phyloP scores from a whole-genome alignment of 2,888 invertebrate species.

The Drosophila borborema region DNA sequence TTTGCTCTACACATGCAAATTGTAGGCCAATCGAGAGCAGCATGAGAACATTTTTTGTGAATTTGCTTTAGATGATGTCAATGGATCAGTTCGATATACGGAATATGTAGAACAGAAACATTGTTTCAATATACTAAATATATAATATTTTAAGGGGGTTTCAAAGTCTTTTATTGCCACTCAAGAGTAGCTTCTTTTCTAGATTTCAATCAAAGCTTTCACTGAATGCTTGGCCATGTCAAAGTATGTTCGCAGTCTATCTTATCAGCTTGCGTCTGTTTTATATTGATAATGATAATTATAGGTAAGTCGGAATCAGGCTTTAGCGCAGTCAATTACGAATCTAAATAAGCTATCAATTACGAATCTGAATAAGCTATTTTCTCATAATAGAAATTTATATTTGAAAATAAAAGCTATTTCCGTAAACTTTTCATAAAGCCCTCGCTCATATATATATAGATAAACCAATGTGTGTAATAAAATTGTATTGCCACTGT shows the following conservation, averaged over 20 bases:
- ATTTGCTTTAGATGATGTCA: too few species aligned
- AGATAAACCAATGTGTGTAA: background rate
- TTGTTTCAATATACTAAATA: too few species aligned
- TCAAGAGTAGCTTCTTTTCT: background rate
- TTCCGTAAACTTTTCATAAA: background rate
- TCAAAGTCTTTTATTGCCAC: background rate
- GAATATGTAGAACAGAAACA: background rate
- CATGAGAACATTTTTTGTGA: background rate
- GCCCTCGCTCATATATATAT: conserved; percentile 1
- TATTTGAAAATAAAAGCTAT: too few species aligned
- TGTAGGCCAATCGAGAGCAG: conserved; percentile 32
- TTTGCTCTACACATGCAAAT: conserved; percentile 50
- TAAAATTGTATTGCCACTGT: conserved; percentile 39
- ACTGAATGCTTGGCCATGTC: background rate
- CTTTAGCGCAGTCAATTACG: too few species aligned
- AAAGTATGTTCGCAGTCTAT: background rate
- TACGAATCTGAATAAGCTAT: too few species aligned
- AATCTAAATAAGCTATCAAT: too few species aligned
- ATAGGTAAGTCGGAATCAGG: background rate
- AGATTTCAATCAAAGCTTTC: too few species aligned
- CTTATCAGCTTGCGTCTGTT: background rate
- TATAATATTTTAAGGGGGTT: background rate
- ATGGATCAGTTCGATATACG: too few species aligned
- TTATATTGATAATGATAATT: background rate
- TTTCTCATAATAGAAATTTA: too few species aligned